Evolutionary conservation across 2,113 vertebrate genomes (phyloP).

Genomic region (Cromileptes altivelis): DNA sequence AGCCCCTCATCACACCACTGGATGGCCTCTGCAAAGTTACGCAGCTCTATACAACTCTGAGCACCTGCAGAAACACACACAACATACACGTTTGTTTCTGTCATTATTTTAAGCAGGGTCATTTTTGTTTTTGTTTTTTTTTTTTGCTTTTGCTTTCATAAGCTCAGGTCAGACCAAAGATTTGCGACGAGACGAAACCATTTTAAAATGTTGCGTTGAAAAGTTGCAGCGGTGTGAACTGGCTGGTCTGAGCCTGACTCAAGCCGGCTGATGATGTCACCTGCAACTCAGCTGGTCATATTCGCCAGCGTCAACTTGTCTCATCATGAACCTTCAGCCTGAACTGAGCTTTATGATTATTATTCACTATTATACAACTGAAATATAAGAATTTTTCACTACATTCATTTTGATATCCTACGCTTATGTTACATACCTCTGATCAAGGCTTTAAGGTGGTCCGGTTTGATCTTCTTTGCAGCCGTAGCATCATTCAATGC

Average conservation of each 20-base stretch:
- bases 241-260: too few species aligned
- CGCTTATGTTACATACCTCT: slow-evolving; percentile 87
- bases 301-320: too few species aligned
- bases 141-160: background rate
- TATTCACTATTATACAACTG: background rate
- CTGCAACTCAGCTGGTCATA: too few species aligned
- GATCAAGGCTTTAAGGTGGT: slow-evolving; percentile 92
- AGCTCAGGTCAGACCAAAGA: too few species aligned
- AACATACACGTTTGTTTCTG: background rate
- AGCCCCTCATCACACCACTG: slow-evolving; percentile 96
- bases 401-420: background rate
- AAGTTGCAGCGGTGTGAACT: too few species aligned
- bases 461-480: slow-evolving; percentile 92
- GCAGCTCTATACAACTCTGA: slow-evolving; percentile 91
- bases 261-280: too few species aligned
- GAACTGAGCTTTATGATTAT: background rate
- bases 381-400: background rate
- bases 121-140: too few species aligned
- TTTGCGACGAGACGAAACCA: too few species aligned
- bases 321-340: too few species aligned
- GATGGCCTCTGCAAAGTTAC: slow-evolving; percentile 87
- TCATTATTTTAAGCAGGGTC: background rate
- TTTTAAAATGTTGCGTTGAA: too few species aligned
- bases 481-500: slow-evolving; percentile 89
- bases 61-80: slow-evolving; percentile 84